Evolutionary conservation across 2,888 invertebrate species (phyloP).

Genomic region (Leptopterna dolabrata): DNA sequence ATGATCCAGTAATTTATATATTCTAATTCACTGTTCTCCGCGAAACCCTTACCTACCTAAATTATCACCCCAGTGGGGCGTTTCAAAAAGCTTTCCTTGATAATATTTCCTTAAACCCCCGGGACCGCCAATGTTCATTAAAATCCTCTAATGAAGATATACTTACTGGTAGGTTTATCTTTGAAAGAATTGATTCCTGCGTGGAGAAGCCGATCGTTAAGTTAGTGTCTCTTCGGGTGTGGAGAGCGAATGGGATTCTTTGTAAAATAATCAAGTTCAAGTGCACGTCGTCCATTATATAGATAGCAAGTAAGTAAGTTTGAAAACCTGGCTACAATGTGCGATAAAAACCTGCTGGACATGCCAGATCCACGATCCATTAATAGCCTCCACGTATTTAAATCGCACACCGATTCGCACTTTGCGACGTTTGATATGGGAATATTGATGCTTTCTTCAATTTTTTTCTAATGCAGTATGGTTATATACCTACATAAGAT

Average conservation of each 20-base stretch:
- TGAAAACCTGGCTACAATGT: not conserved
- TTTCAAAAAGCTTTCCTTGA: not conserved
- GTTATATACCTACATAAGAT: too few relatives aligned
- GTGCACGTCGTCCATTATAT: constrained; percentile 20
- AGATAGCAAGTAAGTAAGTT: constrained; percentile 15
- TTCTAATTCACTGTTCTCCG: not conserved
- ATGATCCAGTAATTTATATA: not conserved
- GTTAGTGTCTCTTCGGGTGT: not conserved
- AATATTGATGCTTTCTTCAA: not conserved
- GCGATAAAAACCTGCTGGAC: constrained; percentile 18
- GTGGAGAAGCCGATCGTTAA: not conserved
- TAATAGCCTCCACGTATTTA: not conserved
- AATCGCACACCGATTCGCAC: not conserved
- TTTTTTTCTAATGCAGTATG: not conserved
- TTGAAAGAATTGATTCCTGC: not conserved
- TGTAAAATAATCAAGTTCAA: constrained; percentile 9
- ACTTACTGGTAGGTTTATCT: not conserved
- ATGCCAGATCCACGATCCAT: not conserved
- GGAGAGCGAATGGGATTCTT: not conserved
- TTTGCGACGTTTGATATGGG: not conserved
- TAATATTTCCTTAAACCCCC: not conserved
- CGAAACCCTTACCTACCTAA: not conserved
- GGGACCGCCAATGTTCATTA: not conserved
- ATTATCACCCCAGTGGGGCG: not conserved
- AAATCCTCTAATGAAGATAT: constrained; percentile 3